Base-by-base conservation (phyloP, 2,113 vertebrate species). In the Labrus mixtus region DNA sequence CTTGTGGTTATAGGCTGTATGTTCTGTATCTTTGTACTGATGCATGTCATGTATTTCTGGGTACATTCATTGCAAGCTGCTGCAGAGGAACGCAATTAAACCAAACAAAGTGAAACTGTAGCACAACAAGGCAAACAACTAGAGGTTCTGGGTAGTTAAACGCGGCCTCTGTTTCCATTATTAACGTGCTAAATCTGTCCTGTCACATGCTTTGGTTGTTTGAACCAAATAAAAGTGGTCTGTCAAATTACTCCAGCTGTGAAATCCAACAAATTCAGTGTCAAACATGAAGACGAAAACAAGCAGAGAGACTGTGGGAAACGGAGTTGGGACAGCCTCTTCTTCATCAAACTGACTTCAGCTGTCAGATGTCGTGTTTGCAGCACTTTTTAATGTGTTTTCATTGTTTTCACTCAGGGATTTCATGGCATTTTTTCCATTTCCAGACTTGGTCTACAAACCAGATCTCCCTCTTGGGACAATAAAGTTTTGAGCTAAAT, bases 401-500 rank as follows among this genome's bases (percentile, higher is more conserved):
- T 72, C 54, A 23, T 48, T 36, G 23, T 41, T 48, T 45, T 60
- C 5, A 64, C 29, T 45, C 20, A 51, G 3, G 33, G 10, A 65
- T 63, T 75, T 50, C 36, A 45, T 46, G 74, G 59, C 59, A 8
- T 67, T 74, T n/a, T 65, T 81, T 61, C 61, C 71, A 51, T 78
- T 72, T 67, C 56, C 78, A 65, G 75, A 19, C 16, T 51, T n/a
- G 12, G 8, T 71, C 68, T 20, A 33, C 57, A 23, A 50, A 60
- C 19, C 73, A 65, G 29, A 68, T 54, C 55, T 57, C 39, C 72
- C 71, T 80, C 78, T 37, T 0, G 57, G 65, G 67, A 73, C 71
- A n/a, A 39, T 45, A 76, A 76, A 68, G 33, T 33, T 56, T 72
- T 75, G 63, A 78, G 20, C 68, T 72, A 62, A 70, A 76, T 78